Conservation (phyloP, 2,113 vertebrate genomes). For the Rattus rattus region DNA sequence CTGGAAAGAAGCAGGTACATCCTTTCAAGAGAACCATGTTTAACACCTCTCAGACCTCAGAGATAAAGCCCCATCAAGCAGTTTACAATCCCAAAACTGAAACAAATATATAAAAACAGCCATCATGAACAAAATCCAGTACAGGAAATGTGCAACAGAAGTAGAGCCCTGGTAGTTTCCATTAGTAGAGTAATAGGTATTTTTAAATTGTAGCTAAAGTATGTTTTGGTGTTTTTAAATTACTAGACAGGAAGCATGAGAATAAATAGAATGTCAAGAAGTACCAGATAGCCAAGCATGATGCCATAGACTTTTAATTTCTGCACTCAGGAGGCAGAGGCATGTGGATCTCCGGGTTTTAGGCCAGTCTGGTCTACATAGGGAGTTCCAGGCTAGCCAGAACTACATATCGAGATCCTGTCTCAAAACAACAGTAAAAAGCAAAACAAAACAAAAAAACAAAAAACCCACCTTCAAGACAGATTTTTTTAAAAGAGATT, state of each 20-base stretch:
- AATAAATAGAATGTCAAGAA: not conserved
- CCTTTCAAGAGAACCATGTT: not conserved
- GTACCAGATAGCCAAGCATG: not conserved
- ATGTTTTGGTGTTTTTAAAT: not conserved
- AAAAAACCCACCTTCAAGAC: not conserved
- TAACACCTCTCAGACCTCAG: not conserved
- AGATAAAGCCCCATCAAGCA: not conserved
- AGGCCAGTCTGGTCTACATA: not conserved
- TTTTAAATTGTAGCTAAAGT: not conserved
- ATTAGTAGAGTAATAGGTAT: not conserved
- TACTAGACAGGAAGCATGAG: not conserved
- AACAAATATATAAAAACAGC: not conserved
- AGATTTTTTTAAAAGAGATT: slow-evolving; percentile 9
- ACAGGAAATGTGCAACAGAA: not conserved
- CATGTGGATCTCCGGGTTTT: not conserved
- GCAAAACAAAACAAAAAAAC: too few relatives aligned
- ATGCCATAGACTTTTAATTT: not conserved
- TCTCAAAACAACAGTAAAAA: not conserved
- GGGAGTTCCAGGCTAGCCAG: not conserved
- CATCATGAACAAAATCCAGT: not conserved
- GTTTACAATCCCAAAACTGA: not conserved
- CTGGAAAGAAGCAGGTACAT: not conserved
- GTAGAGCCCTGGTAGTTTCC: not conserved
- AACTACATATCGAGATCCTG: not conserved
- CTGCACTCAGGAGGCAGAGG: not conserved